These are phyloP conservation scores for Typhlomys cinereus DNA, from an alignment of 2,113 vertebrate species.

Conservation along the genomic window DNA sequence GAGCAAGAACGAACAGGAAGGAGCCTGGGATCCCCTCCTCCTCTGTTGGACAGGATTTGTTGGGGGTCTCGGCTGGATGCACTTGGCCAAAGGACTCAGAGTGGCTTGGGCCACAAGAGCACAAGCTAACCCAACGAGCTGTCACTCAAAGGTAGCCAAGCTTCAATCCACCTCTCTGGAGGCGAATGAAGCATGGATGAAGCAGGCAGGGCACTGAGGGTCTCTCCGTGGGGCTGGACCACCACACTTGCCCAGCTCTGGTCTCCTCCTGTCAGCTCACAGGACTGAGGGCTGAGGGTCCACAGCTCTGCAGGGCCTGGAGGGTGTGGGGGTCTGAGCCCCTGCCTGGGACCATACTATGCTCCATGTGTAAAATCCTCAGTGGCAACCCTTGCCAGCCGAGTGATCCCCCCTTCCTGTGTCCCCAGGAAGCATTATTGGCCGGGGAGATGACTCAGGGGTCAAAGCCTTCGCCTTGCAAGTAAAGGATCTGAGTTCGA, in stretches of 20 bases:
- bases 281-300: background rate
- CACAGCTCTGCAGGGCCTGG: background rate
- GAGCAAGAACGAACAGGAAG: background rate
- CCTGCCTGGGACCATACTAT: background rate
- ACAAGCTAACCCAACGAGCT: conserved; percentile 9
- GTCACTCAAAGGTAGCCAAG: background rate
- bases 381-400: background rate
- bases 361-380: background rate
- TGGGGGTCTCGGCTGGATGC: background rate
- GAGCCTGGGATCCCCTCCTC: background rate
- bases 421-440: background rate
- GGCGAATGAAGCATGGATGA: background rate
- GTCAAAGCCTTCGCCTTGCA: too few species aligned
- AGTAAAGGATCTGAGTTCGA: too few species aligned
- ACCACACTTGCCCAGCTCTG: background rate
- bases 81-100: conserved; percentile 27
- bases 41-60: background rate
- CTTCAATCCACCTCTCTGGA: background rate
- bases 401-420: background rate
- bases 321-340: background rate
- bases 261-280: background rate
- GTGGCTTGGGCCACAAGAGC: conserved; percentile 20
- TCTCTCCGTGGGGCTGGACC: background rate
- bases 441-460: background rate
- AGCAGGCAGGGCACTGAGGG: background rate